Evolutionary conservation across 2,113 vertebrate species (phyloP).

Genomic region (Accipiter cooperii): DNA sequence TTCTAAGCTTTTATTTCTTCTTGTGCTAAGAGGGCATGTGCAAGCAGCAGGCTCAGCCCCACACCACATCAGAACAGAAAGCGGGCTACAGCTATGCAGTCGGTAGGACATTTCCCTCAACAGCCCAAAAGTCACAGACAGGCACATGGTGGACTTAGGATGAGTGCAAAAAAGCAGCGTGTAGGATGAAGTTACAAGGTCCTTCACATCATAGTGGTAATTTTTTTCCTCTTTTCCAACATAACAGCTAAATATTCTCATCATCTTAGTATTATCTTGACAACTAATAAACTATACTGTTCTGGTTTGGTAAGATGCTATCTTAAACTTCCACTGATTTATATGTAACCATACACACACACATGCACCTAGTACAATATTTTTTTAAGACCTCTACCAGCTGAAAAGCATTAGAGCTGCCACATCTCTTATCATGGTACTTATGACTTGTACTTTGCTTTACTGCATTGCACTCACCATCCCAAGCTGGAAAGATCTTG

Average conservation of each 20-base stretch:
- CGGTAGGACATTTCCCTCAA: not conserved
- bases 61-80: not conserved
- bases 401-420: not conserved
- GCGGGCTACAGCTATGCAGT: not conserved
- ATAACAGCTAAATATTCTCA: not conserved
- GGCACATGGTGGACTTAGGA: not conserved
- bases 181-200: not conserved
- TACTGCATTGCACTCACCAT: not conserved
- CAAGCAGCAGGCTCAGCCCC: not conserved
- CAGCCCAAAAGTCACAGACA: not conserved
- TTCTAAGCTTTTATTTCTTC: not conserved
- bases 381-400: not conserved
- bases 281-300: not conserved
- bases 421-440: not conserved
- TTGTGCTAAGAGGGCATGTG: not conserved
- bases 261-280: not conserved
- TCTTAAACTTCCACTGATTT: not conserved
- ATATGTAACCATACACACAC: not conserved
- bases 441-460: not conserved
- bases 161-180: not conserved
- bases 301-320: not conserved
- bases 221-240: not conserved
- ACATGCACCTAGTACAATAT: not conserved
- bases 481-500: not conserved
- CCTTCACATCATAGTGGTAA: not conserved